Conservation (phyloP, 1,140 invertebrate species). For the Harpegnathos saltator region DNA sequence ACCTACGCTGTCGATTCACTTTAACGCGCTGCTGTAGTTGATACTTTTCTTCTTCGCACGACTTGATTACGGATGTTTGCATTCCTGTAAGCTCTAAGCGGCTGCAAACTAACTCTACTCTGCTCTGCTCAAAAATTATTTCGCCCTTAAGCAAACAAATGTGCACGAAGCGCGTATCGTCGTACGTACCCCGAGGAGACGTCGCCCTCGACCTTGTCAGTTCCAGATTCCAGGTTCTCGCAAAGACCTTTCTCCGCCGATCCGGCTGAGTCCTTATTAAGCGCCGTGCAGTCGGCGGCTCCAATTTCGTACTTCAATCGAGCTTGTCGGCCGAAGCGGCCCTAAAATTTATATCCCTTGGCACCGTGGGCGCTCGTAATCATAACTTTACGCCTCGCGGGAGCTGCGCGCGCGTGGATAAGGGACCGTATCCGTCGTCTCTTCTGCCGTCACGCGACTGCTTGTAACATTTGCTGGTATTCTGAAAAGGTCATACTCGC, state of each 20-base stretch:
- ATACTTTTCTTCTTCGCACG: too few species aligned
- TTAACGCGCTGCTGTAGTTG: too few species aligned
- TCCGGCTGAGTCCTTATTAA: slow-evolving; percentile 46
- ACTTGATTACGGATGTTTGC: too few species aligned
- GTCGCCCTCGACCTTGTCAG: slow-evolving; percentile 47
- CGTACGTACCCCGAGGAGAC: not conserved
- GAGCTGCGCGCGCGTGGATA: slow-evolving; percentile 23
- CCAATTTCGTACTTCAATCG: slow-evolving; percentile 49
- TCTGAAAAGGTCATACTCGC: slow-evolving; percentile 54
- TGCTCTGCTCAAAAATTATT: slow-evolving; percentile 41
- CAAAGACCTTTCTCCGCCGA: not conserved
- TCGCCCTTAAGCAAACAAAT: slow-evolving; percentile 9
- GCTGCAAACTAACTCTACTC: too few species aligned
- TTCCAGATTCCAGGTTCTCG: slow-evolving; percentile 1
- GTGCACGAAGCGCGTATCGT: too few species aligned
- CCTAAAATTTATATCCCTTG: slow-evolving; percentile 48
- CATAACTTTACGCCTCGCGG: slow-evolving; percentile 43
- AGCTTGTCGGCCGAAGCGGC: slow-evolving; percentile 1
- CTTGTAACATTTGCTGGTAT: slow-evolving; percentile 41
- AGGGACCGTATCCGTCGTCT: slow-evolving; percentile 32
- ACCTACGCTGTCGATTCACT: too few species aligned
- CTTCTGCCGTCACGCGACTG: slow-evolving; percentile 45
- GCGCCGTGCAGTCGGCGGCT: slow-evolving; percentile 9
- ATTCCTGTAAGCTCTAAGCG: too few species aligned
- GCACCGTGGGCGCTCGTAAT: slow-evolving; percentile 29